phyloP scores from a whole-genome alignment of 2,888 invertebrate genomes.

The Eledone cirrhosa region DNA sequence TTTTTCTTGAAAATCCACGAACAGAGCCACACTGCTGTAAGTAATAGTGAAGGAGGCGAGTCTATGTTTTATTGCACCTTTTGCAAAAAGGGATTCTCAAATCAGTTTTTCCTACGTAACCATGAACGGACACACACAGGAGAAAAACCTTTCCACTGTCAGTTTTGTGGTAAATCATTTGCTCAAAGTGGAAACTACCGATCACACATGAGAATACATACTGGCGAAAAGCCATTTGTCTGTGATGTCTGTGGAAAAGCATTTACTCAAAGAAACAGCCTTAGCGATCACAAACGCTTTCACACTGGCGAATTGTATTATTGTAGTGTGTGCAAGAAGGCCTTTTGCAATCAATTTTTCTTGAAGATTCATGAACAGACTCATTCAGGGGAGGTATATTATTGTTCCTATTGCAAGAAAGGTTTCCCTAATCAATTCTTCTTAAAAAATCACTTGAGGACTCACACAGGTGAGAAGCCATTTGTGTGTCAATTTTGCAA shows the following conservation, averaged over 20 bases:
- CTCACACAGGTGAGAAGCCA: slow-evolving; percentile 16
- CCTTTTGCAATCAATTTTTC: slow-evolving; percentile 19
- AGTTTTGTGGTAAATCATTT: slow-evolving; percentile 21
- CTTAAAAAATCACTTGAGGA: neutral
- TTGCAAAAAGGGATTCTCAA: slow-evolving; percentile 22
- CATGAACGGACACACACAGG: slow-evolving; percentile 21
- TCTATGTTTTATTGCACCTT: slow-evolving; percentile 5
- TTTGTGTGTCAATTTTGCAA: slow-evolving; percentile 10
- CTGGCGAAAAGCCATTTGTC: slow-evolving; percentile 19
- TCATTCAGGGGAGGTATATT: slow-evolving; percentile 8
- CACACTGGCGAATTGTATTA: slow-evolving; percentile 19
- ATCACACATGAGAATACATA: slow-evolving; percentile 14
- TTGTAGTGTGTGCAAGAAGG: slow-evolving; percentile 11
- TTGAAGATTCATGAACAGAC: slow-evolving; percentile 10
- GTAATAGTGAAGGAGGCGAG: neutral
- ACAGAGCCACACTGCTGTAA: slow-evolving; percentile 23
- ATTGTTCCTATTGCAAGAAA: neutral
- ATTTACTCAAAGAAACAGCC: slow-evolving; percentile 23
- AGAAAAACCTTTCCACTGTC: slow-evolving; percentile 7
- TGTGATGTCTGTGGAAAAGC: slow-evolving; percentile 21
- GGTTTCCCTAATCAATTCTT: slow-evolving; percentile 7
- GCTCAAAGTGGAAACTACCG: slow-evolving; percentile 19
- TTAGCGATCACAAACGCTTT: slow-evolving; percentile 12
- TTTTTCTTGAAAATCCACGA: slow-evolving; percentile 26
- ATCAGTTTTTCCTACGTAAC: slow-evolving; percentile 12